phyloP scores from a whole-genome alignment of 2,797 vertebrate genomes.

The Gymnocypris eckloni region DNA sequence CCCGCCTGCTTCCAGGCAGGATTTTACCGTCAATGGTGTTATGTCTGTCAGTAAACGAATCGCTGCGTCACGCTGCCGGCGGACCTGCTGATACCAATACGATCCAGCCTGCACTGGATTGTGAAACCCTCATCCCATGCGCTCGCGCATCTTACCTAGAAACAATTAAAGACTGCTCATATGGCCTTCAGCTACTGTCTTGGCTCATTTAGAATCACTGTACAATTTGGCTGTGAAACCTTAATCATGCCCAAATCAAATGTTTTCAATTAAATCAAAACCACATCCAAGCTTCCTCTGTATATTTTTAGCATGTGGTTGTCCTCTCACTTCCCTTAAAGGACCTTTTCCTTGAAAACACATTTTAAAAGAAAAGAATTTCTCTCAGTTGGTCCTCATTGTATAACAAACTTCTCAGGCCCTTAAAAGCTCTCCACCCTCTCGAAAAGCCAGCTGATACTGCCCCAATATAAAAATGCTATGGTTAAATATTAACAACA shows the following conservation, averaged over 20 bases:
- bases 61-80: conserved; percentile 73
- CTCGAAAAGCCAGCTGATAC: background rate
- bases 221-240: background rate
- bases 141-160: background rate
- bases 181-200: background rate
- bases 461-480: background rate
- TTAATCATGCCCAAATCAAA: background rate
- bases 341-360: conserved; percentile 52
- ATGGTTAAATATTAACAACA: conserved; percentile 43
- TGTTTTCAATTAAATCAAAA: conserved; percentile 23
- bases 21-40: conserved; percentile 80
- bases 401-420: background rate
- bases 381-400: background rate
- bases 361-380: conserved; percentile 3
- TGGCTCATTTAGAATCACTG: background rate
- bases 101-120: conserved; percentile 35
- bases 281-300: conserved; percentile 10
- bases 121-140: conserved; percentile 14
- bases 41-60: conserved; percentile 77
- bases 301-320: conserved; percentile 46
- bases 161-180: background rate
- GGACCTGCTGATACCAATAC: conserved; percentile 44
- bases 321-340: conserved; percentile 40
- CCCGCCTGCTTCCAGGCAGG: conserved; percentile 66
- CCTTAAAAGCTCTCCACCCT: background rate